Base-by-base conservation (phyloP, 1,140 invertebrate species). In the Drosophila miranda region DNA sequence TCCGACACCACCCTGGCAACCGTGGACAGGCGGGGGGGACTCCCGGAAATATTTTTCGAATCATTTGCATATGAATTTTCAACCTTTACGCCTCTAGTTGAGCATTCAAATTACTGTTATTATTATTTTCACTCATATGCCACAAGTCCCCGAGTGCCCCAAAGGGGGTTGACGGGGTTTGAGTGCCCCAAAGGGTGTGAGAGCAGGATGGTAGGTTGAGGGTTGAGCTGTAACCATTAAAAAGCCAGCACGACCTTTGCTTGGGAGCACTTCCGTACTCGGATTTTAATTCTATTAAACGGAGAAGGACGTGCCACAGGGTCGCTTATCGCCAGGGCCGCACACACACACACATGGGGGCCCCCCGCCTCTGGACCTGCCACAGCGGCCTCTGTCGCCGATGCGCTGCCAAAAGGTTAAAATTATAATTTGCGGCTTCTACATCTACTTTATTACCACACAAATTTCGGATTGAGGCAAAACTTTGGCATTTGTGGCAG, bases 21-120 rank as follows among this genome's bases (percentile, higher is more conserved):
- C 34, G 11, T 38, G 11, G 34, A 34, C 9, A 11, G 11, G 34
- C 11, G 11, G 11, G 9, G 34, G 4, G 3, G 34, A 38, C 14
- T 28, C 3, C 62, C 49, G 55, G 53, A 54, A 66, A 73, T 73
- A 66, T 64, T 38, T 84, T 66, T 57, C 78, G 58, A 61, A 89
- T 86, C 78, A 89, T 89, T 89, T 89, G 81, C 86, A 89, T 89
- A 89, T 89, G 86, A 86, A 89, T 89, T 89, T 86, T 75, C 75
- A 75, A 83, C 75, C 75, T 78, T 63, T 71, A 52, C 60, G 79
- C 75, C 70, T 70, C 75, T 67, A 81, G 77, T 77, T 84, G 69
- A 75, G 81, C 81, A 77, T 80, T 86, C 73, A 86, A 84, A 84
- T 84, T 86, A 84, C 81, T 81, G 82, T 81, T 84, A 84, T 84